A percentile compares a stretch with the other conserved stretches of the same genome.
phyloP scores from a whole-genome alignment of 2,888 invertebrate genomes.

The Ornithoptera alexandrae region DNA sequence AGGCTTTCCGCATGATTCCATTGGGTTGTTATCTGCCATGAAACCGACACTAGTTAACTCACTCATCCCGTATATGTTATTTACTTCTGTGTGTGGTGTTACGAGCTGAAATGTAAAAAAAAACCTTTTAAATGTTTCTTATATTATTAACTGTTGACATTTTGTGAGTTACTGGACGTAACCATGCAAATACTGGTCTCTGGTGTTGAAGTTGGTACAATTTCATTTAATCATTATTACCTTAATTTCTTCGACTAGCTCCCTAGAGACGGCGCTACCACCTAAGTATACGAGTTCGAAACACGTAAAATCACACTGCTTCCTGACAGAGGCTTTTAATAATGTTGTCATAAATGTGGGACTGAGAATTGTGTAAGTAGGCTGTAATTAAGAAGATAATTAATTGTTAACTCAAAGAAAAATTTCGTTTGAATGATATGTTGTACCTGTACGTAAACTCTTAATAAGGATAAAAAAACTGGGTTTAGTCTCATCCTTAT shows the following conservation, averaged over 20 bases:
- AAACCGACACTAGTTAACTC: constrained; percentile 52
- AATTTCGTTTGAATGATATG: not conserved
- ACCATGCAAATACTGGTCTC: not conserved
- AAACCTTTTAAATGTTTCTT: not conserved
- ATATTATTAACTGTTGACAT: not conserved
- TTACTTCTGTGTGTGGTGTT: constrained; percentile 49
- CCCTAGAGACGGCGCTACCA: constrained; percentile 53
- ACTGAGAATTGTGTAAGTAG: constrained; percentile 49
- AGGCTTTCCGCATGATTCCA: constrained; percentile 49
- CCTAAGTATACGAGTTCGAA: constrained; percentile 50
- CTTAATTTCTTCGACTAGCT: constrained; percentile 50
- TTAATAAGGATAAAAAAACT: not conserved
- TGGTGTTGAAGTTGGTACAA: not conserved
- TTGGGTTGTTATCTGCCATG: constrained; percentile 37
- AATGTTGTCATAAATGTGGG: constrained; percentile 54
- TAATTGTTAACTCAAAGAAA: not conserved
- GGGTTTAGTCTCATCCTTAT: not conserved
- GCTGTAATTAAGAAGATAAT: constrained; percentile 46
- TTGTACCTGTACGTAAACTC: not conserved
- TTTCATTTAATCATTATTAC: constrained; percentile 41
- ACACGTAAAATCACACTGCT: constrained; percentile 53
- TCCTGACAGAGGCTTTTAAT: constrained; percentile 42
- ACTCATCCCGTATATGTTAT: constrained; percentile 58
- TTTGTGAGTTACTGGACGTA: not conserved
- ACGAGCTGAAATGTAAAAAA: constrained; percentile 40